These are phyloP conservation scores for Parelbella ahira DNA, from an alignment of 2,888 invertebrate species.

Conservation along the genomic window DNA sequence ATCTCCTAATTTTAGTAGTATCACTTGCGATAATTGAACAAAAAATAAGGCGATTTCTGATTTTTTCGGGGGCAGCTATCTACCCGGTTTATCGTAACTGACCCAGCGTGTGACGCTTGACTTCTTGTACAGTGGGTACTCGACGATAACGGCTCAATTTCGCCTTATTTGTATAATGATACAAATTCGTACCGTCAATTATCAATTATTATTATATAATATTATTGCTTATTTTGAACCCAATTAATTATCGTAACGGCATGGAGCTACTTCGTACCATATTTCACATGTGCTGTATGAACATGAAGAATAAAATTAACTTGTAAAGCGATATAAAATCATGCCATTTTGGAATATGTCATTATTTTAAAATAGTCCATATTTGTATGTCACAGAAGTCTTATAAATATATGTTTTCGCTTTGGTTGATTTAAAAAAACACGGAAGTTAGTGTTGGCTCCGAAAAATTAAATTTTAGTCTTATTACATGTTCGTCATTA, in stretches of 20 bases:
- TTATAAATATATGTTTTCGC: too few relatives aligned
- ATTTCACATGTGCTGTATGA: too few relatives aligned
- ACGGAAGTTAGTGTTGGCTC: too few relatives aligned
- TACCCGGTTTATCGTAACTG: constrained; percentile 57
- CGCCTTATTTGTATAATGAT: constrained; percentile 35
- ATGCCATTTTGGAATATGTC: too few relatives aligned
- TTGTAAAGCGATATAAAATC: too few relatives aligned
- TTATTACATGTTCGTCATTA: too few relatives aligned
- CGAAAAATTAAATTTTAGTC: too few relatives aligned
- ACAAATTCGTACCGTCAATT: constrained; percentile 32
- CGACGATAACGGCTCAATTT: constrained; percentile 52
- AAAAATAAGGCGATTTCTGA: constrained; percentile 46
- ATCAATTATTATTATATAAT: constrained; percentile 20
- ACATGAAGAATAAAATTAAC: too few relatives aligned
- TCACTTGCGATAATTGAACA: constrained; percentile 45
- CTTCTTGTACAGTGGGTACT: constrained; percentile 47
- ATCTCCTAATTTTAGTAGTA: constrained; percentile 43
- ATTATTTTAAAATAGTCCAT: too few relatives aligned
- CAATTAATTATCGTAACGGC: constrained; percentile 29
- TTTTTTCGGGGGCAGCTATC: constrained; percentile 53
- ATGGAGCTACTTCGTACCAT: too few relatives aligned
- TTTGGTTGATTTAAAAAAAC: too few relatives aligned
- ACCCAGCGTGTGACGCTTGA: constrained; percentile 48
- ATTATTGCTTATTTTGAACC: constrained; percentile 29
- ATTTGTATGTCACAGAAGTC: too few relatives aligned